Percentiles rank a stretch among this genome's conserved stretches.
phyloP scores from a whole-genome alignment of 2,888 invertebrate species.

The Drymonia ruficornis region DNA sequence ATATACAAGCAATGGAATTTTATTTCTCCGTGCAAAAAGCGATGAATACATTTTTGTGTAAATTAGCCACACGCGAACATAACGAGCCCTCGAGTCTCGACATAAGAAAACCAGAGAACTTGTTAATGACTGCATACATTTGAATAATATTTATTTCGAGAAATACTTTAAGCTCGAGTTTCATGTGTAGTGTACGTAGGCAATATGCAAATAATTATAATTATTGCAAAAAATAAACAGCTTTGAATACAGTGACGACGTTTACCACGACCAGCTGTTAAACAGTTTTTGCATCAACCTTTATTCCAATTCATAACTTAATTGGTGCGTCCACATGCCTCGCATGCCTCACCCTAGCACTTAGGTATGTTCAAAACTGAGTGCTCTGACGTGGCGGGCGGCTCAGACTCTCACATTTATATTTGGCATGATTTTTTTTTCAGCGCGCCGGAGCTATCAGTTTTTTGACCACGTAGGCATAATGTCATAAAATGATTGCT shows the following conservation, averaged over 20 bases:
- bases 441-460: too few relatives aligned
- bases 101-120: slow-evolving; percentile 25
- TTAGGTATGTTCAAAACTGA: too few relatives aligned
- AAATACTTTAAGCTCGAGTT: slow-evolving; percentile 10
- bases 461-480: too few relatives aligned
- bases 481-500: too few relatives aligned
- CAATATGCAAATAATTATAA: not conserved
- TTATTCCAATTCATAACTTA: too few relatives aligned
- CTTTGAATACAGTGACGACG: not conserved
- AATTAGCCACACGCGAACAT: slow-evolving; percentile 40
- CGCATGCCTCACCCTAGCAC: too few relatives aligned
- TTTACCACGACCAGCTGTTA: too few relatives aligned
- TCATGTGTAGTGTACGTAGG: slow-evolving; percentile 8
- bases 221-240: not conserved
- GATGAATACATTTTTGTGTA: slow-evolving; percentile 44
- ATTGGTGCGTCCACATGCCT: too few relatives aligned
- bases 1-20: slow-evolving; percentile 31
- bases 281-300: too few relatives aligned
- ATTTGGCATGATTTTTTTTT: too few relatives aligned
- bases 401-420: too few relatives aligned
- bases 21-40: slow-evolving; percentile 35
- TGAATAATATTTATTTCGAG: slow-evolving; percentile 24
- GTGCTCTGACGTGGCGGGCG: too few relatives aligned
- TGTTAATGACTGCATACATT: slow-evolving; percentile 30
- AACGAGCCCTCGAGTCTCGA: slow-evolving; percentile 25